A percentile compares a stretch with the other conserved stretches of the same genome.
Evolutionary conservation across 2,113 vertebrate species (phyloP).

Genomic region (Corynorhinus townsendii): DNA sequence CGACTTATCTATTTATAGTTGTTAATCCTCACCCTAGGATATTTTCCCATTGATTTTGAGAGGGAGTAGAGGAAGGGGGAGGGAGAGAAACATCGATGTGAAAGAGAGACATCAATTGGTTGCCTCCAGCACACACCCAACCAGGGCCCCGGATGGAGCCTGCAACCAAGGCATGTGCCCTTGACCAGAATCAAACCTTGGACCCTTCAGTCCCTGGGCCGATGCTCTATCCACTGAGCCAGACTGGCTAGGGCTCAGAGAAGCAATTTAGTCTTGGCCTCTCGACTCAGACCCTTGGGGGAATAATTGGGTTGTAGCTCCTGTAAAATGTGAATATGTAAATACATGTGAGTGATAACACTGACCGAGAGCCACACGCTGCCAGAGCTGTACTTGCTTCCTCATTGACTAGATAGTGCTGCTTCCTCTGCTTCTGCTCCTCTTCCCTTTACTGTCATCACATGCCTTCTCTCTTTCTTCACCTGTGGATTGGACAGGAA

Average conservation of each 20-base stretch:
- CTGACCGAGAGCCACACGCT: not conserved
- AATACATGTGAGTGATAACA: not conserved
- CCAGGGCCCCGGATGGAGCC: too few relatives aligned
- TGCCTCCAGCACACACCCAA: too few relatives aligned
- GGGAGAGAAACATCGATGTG: too few relatives aligned
- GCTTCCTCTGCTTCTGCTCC: not conserved
- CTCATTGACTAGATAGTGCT: not conserved
- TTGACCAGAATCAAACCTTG: too few relatives aligned
- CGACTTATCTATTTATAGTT: too few relatives aligned
- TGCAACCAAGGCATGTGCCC: too few relatives aligned
- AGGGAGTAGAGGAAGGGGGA: too few relatives aligned
- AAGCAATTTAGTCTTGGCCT: constrained; percentile 28
- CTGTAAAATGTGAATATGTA: not conserved
- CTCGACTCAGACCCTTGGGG: constrained; percentile 24
- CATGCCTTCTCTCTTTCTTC: not conserved
- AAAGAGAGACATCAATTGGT: too few relatives aligned
- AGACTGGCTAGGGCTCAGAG: not conserved
- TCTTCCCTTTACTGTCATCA: not conserved
- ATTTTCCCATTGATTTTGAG: too few relatives aligned
- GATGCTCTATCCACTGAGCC: too few relatives aligned
- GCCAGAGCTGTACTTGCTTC: not conserved
- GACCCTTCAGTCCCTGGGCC: too few relatives aligned
- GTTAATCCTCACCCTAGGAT: too few relatives aligned
- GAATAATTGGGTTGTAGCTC: constrained; percentile 35
- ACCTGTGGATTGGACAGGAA: not conserved